These are phyloP conservation scores for Parochlus steinenii DNA, from an alignment of 2,888 invertebrate species.

Conservation along the genomic window DNA sequence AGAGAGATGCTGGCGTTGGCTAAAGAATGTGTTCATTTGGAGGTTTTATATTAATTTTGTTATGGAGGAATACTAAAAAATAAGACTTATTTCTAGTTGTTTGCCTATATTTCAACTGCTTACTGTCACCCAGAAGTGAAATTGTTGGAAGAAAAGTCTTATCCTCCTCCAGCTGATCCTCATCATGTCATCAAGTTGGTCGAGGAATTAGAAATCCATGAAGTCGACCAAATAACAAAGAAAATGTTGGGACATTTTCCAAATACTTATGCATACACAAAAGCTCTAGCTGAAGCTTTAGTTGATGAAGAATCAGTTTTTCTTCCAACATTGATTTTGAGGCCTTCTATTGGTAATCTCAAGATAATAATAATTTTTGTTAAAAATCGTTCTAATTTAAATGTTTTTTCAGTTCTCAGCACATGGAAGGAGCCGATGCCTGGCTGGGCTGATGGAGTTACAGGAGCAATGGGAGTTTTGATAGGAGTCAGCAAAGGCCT, in stretches of 20 bases:
- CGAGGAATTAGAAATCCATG: constrained; percentile 63
- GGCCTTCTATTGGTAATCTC: constrained; percentile 88
- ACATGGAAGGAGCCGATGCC: constrained; percentile 71
- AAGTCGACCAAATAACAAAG: constrained; percentile 43
- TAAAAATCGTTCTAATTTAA: no score
- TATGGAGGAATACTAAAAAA: no score
- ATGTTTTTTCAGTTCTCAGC: no score
- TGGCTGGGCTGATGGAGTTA: constrained; percentile 87
- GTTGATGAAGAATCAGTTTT: constrained; percentile 47
- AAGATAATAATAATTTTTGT: no score
- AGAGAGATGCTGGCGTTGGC: constrained; percentile 73
- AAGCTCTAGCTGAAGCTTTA: constrained; percentile 73
- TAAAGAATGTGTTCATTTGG: constrained; percentile 54
- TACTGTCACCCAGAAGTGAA: constrained; percentile 79
- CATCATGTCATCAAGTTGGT: constrained; percentile 56
- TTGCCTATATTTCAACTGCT: constrained; percentile 73
- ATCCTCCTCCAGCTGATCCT: constrained; percentile 66
- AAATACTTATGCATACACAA: constrained; percentile 89
- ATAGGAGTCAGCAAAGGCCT: constrained; percentile 71
- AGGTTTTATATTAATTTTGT: no score
- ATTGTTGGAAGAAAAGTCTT: constrained; percentile 67
- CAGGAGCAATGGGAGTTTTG: constrained; percentile 39
- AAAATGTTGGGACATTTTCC: constrained; percentile 62
- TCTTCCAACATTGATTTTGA: constrained; percentile 61
- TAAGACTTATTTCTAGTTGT: no score